A percentile compares a stretch with the other conserved stretches of the same genome.
phyloP scores from a whole-genome alignment of 2,888 invertebrate species.

The Dolichopus griseipennis region DNA sequence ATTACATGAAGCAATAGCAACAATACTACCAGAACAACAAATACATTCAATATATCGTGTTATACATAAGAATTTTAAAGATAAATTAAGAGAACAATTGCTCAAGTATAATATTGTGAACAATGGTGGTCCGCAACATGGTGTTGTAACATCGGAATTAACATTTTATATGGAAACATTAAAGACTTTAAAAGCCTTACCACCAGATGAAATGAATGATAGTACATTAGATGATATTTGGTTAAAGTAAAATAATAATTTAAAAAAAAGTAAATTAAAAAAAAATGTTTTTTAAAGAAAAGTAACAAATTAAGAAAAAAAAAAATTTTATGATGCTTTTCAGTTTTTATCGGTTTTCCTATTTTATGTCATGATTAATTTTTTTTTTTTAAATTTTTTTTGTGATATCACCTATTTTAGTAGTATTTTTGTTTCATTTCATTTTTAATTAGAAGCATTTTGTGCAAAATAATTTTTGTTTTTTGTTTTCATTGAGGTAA shows the following conservation, averaged over 20 bases:
- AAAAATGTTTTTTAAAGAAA: background rate
- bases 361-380: no score
- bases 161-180: constrained; percentile 85
- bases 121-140: constrained; percentile 95
- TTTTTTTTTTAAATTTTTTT: no score
- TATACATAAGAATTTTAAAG: constrained; percentile 79
- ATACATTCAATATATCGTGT: constrained; percentile 67
- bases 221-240: constrained; percentile 72
- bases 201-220: constrained; percentile 63
- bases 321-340: background rate
- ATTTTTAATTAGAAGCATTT: background rate
- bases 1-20: constrained; percentile 81
- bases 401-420: no score
- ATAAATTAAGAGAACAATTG: constrained; percentile 74
- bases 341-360: no score
- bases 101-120: constrained; percentile 80
- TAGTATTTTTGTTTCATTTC: background rate
- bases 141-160: constrained; percentile 84
- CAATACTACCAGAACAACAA: constrained; percentile 70
- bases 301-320: background rate
- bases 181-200: constrained; percentile 67
- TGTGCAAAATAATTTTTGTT: background rate
- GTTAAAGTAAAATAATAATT: constrained; percentile 44
- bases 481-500: background rate
- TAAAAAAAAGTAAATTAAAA: background rate